Percentiles rank a stretch among this genome's conserved stretches.
These are phyloP conservation scores for Gulo gulo DNA, from an alignment of 2,113 vertebrate genomes.

Conservation along the genomic window DNA sequence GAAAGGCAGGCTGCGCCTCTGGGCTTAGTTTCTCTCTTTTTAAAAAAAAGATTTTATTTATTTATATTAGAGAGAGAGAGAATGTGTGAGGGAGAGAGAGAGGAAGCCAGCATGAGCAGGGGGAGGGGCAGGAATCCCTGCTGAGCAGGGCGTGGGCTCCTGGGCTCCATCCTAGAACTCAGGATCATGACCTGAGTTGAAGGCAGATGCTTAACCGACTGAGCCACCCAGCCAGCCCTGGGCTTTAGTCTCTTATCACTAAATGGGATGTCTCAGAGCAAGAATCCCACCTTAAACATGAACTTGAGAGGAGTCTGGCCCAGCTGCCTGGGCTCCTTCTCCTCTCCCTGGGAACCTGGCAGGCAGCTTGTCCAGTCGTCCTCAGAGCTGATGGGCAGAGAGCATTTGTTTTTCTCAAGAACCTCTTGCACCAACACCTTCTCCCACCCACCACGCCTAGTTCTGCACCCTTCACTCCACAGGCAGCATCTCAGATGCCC, in stretches of 20 bases:
- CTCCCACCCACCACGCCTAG: neutral
- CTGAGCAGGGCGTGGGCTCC: neutral
- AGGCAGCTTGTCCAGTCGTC: neutral
- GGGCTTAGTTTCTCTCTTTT: neutral
- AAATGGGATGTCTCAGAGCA: neutral
- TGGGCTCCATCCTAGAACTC: too few relatives aligned
- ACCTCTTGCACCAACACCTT: too few relatives aligned
- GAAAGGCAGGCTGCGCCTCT: neutral
- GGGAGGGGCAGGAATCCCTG: neutral
- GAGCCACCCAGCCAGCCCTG: neutral
- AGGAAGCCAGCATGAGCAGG: neutral
- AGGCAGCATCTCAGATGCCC: neutral
- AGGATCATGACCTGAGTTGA: neutral
- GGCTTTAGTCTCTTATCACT: neutral
- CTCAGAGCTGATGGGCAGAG: neutral
- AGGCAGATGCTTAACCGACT: neutral
- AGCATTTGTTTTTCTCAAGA: neutral
- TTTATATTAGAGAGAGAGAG: neutral
- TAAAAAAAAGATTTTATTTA: neutral
- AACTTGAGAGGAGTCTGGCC: neutral
- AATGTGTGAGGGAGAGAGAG: neutral
- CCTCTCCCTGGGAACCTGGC: neutral
- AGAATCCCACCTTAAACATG: neutral
- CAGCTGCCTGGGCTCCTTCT: rapidly evolving
- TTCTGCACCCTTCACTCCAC: neutral